phyloP scores from a whole-genome alignment of 2,797 vertebrate genomes.

The Muscicapa striata region DNA sequence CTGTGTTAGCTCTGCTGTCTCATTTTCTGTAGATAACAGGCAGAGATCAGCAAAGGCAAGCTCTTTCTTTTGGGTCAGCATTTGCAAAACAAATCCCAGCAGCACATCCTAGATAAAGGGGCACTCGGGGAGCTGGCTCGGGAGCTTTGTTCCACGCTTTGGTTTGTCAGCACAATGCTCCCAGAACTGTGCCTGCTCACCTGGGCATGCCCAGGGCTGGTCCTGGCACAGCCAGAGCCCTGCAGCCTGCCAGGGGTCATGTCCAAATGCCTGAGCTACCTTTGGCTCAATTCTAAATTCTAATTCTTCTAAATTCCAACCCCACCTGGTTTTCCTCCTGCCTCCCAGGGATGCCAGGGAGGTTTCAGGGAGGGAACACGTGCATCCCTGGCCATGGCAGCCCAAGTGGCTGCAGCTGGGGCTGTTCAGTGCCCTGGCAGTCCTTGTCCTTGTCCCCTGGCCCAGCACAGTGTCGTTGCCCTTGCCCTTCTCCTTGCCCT shows the following conservation, averaged over 20 bases:
- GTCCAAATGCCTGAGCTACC: background rate
- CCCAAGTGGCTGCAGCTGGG: background rate
- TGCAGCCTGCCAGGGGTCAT: background rate
- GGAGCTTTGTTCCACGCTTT: background rate
- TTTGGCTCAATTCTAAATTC: background rate
- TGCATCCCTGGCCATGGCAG: background rate
- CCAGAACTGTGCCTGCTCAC: background rate
- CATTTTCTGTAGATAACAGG: background rate
- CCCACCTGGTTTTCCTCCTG: background rate
- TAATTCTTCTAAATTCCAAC: background rate
- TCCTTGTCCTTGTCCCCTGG: background rate
- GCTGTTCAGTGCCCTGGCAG: background rate
- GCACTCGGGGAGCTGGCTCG: background rate
- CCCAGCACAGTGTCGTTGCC: too few relatives aligned
- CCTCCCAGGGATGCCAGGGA: background rate
- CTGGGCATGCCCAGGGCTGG: background rate
- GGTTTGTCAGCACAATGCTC: background rate
- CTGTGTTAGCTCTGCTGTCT: background rate
- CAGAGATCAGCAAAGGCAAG: background rate
- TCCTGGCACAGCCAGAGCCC: background rate
- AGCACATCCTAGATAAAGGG: background rate
- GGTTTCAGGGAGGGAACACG: background rate
- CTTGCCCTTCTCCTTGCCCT: too few relatives aligned
- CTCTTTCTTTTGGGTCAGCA: background rate
- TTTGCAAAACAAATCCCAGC: background rate